Base-by-base conservation (phyloP, 1,140 invertebrate species). In the Zaprionus tsacasi region DNA sequence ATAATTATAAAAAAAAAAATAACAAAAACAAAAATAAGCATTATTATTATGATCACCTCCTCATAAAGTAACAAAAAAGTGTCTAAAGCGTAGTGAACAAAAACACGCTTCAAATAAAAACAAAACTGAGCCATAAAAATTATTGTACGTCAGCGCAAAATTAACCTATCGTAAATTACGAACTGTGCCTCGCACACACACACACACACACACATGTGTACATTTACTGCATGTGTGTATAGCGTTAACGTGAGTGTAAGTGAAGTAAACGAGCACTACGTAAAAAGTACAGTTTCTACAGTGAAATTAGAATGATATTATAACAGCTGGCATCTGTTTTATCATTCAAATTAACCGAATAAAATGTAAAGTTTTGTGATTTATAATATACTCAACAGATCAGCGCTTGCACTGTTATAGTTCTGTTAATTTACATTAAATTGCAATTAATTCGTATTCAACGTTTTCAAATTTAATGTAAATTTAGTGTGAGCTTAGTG, bases 91-190 rank as follows among this genome's bases (percentile, higher is more conserved):
- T 21, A 50, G n/a, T 8, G n/a, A 17, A 48, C n/a, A n/a, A 48
- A 48, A 48, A 48, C 45, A 3, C 17, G 27, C 27, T 30, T 30
- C 27, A 30, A 45, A 45, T 15, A 50, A 50, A 21, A 25, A 50
- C 25, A 58, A 25, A 75, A 65, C 21, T 54, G 59, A 77, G 77
- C 79, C 79, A 80, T 83, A 78, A 83, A 69, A 79, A 48, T 35
- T 57, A 58, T 67, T 63, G 54, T 52, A 63, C 82, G 78, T 74
- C 60, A 85, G 73, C 69, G 13, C 52, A 64, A 70, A 71, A 85
- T 78, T 69, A 85, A 86, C 67, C 80, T 69, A 69, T 86, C 83
- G 68, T 88, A 87, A 89, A 81, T 81, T 88, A 77, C 65, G 66
- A 63, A 56, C 73, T 58, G 48, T 57, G 70, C 78, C 75, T 77